Evolutionary conservation across 2,797 vertebrate genomes (phyloP).

Genomic region (Smutsia temminckii): DNA sequence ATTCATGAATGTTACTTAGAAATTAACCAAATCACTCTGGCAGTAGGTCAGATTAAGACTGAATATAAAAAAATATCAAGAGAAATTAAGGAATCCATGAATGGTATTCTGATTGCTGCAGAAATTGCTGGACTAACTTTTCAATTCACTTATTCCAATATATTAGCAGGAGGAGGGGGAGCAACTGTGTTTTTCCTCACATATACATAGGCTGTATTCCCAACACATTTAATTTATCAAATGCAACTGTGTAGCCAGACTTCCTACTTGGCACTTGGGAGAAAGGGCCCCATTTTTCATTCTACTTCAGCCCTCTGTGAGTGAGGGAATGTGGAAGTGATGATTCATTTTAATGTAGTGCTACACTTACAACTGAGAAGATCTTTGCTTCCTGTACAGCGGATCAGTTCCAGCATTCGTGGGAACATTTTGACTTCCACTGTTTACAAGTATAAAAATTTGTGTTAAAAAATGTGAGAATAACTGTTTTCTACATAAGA

Average conservation of each 20-base stretch:
- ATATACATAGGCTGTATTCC: background rate
- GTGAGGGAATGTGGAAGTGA: background rate
- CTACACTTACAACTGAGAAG: background rate
- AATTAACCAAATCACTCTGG: background rate
- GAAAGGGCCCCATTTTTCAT: background rate
- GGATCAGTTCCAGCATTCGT: background rate
- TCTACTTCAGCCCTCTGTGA: background rate
- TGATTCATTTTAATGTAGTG: background rate
- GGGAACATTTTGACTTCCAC: background rate
- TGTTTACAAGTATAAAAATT: slow-evolving; percentile 51
- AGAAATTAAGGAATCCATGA: slow-evolving; percentile 27
- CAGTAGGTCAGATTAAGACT: slow-evolving; percentile 17
- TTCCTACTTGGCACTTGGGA: background rate
- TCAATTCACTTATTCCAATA: background rate
- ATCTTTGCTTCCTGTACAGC: background rate
- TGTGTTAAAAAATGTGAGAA: slow-evolving; percentile 49
- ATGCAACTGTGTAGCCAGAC: background rate
- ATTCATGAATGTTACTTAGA: slow-evolving; percentile 16
- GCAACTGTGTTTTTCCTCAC: background rate
- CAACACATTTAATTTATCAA: background rate
- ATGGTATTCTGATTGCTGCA: background rate
- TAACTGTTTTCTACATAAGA: slow-evolving; percentile 51
- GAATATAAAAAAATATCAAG: background rate
- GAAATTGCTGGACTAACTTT: background rate
- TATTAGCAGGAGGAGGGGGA: background rate